Base-by-base conservation (phyloP, 2,113 vertebrate species). In the Hassar affinis region DNA sequence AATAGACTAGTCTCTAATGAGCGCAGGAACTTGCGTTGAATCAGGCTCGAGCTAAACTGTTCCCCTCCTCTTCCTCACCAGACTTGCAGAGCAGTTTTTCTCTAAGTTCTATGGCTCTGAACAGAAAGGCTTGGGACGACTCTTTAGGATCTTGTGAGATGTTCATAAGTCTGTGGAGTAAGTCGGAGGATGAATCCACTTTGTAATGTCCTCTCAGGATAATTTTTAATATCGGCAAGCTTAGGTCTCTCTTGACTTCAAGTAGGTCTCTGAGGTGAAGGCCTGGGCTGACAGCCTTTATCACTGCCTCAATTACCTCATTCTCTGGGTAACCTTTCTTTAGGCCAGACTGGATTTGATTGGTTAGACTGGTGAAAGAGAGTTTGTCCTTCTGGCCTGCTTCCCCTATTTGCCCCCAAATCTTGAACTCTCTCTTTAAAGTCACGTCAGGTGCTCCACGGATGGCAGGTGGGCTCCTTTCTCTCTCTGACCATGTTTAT, bases 191-290 rank as follows among this genome's bases (percentile, higher is more conserved):
- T 27, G 79, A 84, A 8, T 87, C 81, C 17, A 78, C 86, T 6
- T 35, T 11, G 27, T 84, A 80, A 30, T 87, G 80, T 1, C 84
- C 81, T n/a, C 82, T 85, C 6, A 85, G 22, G 3, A 87, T 87
- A 59, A 59, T 83, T 17, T 75, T 10, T 0, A 75, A 42, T 59
- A 62, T 11, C 1, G n/a, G 2, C 10, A 82, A 72, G 0, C 79
- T 79, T 11, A 85, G n/a, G 1, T 54, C 83, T 20, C 74, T 8
- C 15, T 87, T 87, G 1, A 85, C 83, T 62, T 86, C 84, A 7
- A 88, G 27, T 80, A 85, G 69, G 15, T 85, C 77, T 45, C 84
- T 49, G 33, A 85, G 27, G 0, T 68, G 86, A 7, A 80, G 64
- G 1, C 77, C 86, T 49, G 84, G 84, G 38, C 45, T 85, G 12